Base-by-base conservation (phyloP, 2,113 vertebrate genomes). In the Gambusia affinis region DNA sequence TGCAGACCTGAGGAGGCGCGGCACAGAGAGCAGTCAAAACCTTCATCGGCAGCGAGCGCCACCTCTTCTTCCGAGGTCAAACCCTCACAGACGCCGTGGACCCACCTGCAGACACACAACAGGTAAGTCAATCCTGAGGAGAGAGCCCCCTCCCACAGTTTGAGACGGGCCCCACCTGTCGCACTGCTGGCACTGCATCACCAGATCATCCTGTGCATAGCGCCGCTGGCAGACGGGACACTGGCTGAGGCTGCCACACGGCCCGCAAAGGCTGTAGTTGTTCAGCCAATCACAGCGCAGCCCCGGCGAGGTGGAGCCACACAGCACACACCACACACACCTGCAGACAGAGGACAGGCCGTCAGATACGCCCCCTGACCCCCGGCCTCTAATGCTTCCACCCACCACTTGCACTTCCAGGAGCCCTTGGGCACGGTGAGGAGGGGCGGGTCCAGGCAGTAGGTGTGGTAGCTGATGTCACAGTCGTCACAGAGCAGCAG, bases 321-420 rank as follows among this genome's bases (percentile, higher is more conserved):
- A 99, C 79, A 97, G 96, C 19, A 96, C 94, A 80, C 98, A 99
- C 93, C 95, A 97, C 73, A 99, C 98, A 88, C 98, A 99, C 98
- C 98, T 99, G 78, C 14, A 70, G 61, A 67, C 3, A 76, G 15
- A 57, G 4, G 0, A 64, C 47, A 72, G 24, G 42, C 63, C n/a
- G 14, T 61, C 57, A 51, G 24, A 22, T 3, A 31, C 7, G 11
- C 30, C 70, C 29, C 39, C 37, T 54, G 0, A 6, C 60, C 5
- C 29, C 14, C 35, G 44, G 42, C 60, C 3, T 2, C 31, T 5
- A 33, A 71, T 5, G 51, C 42, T 15, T 22, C 51, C 33, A 87
- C 93, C 19, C 88, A 99, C 98, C 98, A 99, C 93, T 97, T 98
- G 94, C 98, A 99, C 89, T 99, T 99, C 98, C 97, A 99, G 91